A percentile compares a stretch with the other conserved stretches of the same genome.
phyloP scores from a whole-genome alignment of 1,140 invertebrate genomes.

The Neotoxoptera formosana region DNA sequence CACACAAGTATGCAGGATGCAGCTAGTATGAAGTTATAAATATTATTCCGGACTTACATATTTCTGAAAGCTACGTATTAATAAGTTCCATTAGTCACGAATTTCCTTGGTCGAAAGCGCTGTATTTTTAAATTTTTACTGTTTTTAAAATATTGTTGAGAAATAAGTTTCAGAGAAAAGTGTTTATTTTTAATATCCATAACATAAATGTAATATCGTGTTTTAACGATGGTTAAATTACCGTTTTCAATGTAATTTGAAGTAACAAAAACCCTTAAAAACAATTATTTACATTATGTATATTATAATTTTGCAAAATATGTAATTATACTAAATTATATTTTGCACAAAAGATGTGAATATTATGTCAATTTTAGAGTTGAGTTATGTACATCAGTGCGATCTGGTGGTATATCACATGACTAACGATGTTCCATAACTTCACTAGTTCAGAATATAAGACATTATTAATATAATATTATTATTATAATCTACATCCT shows the following conservation, averaged over 20 bases:
- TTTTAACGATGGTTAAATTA: background rate
- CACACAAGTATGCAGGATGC: too few species aligned
- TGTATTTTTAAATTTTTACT: background rate
- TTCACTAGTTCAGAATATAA: background rate
- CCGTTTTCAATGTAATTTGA: background rate
- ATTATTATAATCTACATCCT: background rate
- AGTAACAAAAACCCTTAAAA: background rate
- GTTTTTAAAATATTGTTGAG: background rate
- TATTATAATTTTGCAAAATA: background rate
- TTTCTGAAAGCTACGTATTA: background rate
- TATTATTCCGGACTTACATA: background rate
- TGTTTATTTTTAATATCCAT: background rate
- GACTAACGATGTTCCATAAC: background rate
- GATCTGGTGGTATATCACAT: background rate
- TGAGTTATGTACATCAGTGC: background rate
- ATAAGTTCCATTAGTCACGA: background rate
- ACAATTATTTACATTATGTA: background rate
- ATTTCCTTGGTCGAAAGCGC: background rate
- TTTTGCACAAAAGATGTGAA: background rate
- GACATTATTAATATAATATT: background rate
- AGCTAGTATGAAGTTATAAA: background rate
- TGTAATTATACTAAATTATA: background rate
- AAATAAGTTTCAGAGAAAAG: background rate
- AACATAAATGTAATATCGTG: background rate
- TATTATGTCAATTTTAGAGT: background rate